Conservation (phyloP, 2,797 vertebrate species). For the Glyptemys insculpta region DNA sequence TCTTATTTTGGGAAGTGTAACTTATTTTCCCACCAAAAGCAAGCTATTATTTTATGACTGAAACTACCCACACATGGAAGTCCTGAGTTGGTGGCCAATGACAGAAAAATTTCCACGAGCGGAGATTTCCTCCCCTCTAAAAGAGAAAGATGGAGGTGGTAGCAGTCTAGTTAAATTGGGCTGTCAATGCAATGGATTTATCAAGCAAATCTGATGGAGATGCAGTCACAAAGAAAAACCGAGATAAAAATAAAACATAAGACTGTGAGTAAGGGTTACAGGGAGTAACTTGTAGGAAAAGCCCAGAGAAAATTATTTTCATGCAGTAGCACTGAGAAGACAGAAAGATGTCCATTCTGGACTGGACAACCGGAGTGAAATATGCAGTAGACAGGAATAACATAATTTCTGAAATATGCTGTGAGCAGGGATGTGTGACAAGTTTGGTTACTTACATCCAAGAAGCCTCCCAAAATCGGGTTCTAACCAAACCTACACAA, state of each 20-base stretch:
- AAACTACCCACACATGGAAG: neutral
- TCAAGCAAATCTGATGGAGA: neutral
- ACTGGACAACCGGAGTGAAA: neutral
- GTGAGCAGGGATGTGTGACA: neutral
- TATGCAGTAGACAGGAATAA: neutral
- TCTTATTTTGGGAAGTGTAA: neutral
- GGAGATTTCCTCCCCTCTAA: neutral
- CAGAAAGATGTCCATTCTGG: neutral
- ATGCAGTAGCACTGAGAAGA: neutral
- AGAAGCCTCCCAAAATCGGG: accelerated
- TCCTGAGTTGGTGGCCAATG: neutral
- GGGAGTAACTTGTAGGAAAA: neutral
- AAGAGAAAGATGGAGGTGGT: neutral
- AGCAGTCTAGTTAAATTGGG: neutral
- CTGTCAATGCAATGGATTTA: neutral
- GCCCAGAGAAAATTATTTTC: neutral
- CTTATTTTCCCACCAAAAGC: neutral
- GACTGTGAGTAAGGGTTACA: neutral
- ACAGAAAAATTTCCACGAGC: neutral
- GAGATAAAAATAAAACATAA: neutral
- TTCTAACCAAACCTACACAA: neutral
- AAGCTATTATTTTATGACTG: neutral
- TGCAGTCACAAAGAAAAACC: no score
- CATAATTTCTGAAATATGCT: neutral
- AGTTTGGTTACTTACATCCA: neutral